These are phyloP conservation scores for Helostoma temminkii DNA, from an alignment of 2,797 vertebrate genomes.

Conservation along the genomic window DNA sequence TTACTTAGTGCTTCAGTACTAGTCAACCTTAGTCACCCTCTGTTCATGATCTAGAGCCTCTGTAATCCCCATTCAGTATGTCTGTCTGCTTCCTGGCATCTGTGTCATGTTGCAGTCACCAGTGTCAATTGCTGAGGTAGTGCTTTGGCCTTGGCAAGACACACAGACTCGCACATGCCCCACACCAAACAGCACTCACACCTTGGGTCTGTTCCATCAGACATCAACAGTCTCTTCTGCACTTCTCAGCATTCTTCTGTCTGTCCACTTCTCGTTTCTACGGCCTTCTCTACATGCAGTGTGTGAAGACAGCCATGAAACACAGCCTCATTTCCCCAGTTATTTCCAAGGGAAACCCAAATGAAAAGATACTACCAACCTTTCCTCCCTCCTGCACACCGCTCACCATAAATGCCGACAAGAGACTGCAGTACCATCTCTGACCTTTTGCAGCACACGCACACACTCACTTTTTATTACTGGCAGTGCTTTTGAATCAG, in stretches of 20 bases:
- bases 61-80: slow-evolving; percentile 39
- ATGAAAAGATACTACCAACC: slow-evolving; percentile 76
- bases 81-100: slow-evolving; percentile 49
- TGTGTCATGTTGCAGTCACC: slow-evolving; percentile 46
- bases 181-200: slow-evolving; percentile 27
- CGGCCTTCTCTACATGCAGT: neutral
- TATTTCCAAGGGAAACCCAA: slow-evolving; percentile 60
- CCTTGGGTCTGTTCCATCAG: slow-evolving; percentile 31
- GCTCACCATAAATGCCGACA: slow-evolving; percentile 75
- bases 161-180: slow-evolving; percentile 1
- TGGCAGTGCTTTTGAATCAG: slow-evolving; percentile 73
- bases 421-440: slow-evolving; percentile 68
- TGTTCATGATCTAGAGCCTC: slow-evolving; percentile 38
- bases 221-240: slow-evolving; percentile 40
- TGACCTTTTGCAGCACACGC: slow-evolving; percentile 70
- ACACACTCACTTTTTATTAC: slow-evolving; percentile 59
- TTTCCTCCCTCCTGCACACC: slow-evolving; percentile 64
- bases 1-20: slow-evolving; percentile 24
- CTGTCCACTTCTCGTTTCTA: slow-evolving; percentile 23
- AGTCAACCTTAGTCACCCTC: slow-evolving; percentile 32
- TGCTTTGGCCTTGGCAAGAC: slow-evolving; percentile 44
- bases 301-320: slow-evolving; percentile 68
- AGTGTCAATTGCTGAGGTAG: slow-evolving; percentile 19
- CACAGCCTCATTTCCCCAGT: slow-evolving; percentile 61
- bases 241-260: slow-evolving; percentile 33